These are phyloP conservation scores for Microplitis manilae DNA, from an alignment of 2,888 invertebrate genomes.

Conservation along the genomic window DNA sequence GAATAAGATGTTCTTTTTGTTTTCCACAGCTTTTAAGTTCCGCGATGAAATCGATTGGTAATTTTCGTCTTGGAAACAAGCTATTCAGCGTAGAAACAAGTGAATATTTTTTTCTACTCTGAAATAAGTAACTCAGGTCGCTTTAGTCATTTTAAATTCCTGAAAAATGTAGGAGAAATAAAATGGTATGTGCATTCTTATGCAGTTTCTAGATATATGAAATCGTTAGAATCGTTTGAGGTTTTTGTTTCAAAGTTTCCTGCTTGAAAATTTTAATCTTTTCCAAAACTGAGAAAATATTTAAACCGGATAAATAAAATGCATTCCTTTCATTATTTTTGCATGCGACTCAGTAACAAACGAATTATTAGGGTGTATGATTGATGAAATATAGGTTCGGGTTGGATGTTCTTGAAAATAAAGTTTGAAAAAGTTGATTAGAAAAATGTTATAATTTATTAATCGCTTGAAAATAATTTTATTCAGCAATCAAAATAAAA, in stretches of 20 bases:
- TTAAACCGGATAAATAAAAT: too few species aligned
- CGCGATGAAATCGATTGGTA: neutral
- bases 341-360: too few species aligned
- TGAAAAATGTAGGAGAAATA: neutral
- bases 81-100: neutral
- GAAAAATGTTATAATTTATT: too few species aligned
- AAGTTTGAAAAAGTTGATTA: too few species aligned
- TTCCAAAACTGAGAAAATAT: too few species aligned
- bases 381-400: too few species aligned
- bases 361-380: too few species aligned
- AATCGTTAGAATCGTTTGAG: neutral
- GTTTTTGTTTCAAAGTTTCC: neutral
- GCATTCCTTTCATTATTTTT: too few species aligned
- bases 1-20: neutral
- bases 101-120: neutral
- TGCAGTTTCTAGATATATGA: neutral
- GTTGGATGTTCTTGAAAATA: too few species aligned
- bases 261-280: too few species aligned
- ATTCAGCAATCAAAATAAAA: too few species aligned
- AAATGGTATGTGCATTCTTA: neutral
- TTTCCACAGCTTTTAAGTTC: neutral
- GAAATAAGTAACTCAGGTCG: neutral
- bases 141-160: neutral
- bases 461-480: too few species aligned
- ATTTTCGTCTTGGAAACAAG: neutral